These are phyloP conservation scores for Nyctibius grandis DNA, from an alignment of 2,797 vertebrate genomes.

Conservation along the genomic window DNA sequence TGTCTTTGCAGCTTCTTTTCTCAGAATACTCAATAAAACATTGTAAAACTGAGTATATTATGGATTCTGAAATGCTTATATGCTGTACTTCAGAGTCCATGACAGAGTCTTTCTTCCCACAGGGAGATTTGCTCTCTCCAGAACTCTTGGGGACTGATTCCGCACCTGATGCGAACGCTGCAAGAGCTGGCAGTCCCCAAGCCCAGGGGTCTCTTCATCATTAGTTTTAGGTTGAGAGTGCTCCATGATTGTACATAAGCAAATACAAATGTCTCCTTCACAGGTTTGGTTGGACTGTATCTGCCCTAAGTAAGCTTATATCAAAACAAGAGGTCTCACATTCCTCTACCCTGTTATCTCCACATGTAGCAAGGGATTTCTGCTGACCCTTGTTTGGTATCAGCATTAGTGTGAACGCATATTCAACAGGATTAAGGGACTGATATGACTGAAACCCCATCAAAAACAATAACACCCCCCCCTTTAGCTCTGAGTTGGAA, in stretches of 20 bases:
- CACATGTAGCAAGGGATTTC: background rate
- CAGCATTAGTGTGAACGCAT: background rate
- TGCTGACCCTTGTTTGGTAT: background rate
- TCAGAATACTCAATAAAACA: conserved; percentile 1
- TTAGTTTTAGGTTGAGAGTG: background rate
- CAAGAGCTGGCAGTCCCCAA: background rate
- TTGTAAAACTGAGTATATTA: background rate
- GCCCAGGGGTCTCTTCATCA: background rate
- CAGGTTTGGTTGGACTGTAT: background rate
- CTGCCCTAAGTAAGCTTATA: background rate
- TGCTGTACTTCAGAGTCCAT: background rate
- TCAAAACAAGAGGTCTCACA: background rate
- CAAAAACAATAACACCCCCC: background rate
- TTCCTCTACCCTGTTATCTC: background rate
- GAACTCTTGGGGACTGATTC: background rate
- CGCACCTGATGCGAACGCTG: background rate
- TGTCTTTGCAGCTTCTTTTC: conserved; percentile 20
- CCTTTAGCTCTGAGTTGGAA: background rate
- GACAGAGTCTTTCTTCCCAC: background rate
- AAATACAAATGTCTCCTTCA: background rate
- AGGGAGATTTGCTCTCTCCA: background rate
- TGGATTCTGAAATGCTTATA: background rate
- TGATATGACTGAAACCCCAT: background rate
- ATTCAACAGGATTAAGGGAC: background rate
- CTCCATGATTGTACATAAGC: background rate